Evolutionary conservation across 2,797 vertebrate species (phyloP), one percentile per base, ranked within the genome.

Genomic region (Sebastes jordani): DNA sequence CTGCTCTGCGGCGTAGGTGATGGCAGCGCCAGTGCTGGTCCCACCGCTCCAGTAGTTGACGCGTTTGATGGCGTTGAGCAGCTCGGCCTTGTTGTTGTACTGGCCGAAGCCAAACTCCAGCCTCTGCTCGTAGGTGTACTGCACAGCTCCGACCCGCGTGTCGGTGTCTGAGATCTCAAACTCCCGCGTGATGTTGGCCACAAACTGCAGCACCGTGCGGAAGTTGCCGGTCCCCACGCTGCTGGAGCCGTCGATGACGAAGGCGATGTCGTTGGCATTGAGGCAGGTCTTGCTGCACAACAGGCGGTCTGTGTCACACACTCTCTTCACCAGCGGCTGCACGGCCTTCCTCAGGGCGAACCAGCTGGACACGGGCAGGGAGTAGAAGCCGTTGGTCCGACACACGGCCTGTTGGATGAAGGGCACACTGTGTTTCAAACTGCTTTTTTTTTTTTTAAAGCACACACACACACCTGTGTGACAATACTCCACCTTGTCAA

Each of bases 91-190:
- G 4, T 93, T 95, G 93, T 94, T 94, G 93, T 99, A 94, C 87
- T 97, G 93, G 22, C 97, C 97, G 0, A 99, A 98, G 74, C 96
- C 96, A 27, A 99, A 99, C 95, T 99, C 99, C 60, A 99, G 94
- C 89, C 98, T 93, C 93, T 99, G 99, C 91, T 99, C 98, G 0
- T 99, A 99, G 23, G 99, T 99, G 93, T 99, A 99, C 94, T 99
- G 99, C 87, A 99, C 96, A 0, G 97, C 97, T 7, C 98, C 98
- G 0, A 99, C 92, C 3, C 98, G 96, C 0, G 99, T 99, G 92
- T 98, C 98, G 0, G 97, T 99, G 91, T 99, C 98, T 0, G 99
- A 99, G 76, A 99, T 98, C 96, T 99, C 98, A 0, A 99, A 99
- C 92, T 97, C 97, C 25, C 95, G 96, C 18, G 97, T 98, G 83